These are phyloP conservation scores for Brachionus angularis DNA, from an alignment of 1,140 invertebrate species.

Conservation along the genomic window DNA sequence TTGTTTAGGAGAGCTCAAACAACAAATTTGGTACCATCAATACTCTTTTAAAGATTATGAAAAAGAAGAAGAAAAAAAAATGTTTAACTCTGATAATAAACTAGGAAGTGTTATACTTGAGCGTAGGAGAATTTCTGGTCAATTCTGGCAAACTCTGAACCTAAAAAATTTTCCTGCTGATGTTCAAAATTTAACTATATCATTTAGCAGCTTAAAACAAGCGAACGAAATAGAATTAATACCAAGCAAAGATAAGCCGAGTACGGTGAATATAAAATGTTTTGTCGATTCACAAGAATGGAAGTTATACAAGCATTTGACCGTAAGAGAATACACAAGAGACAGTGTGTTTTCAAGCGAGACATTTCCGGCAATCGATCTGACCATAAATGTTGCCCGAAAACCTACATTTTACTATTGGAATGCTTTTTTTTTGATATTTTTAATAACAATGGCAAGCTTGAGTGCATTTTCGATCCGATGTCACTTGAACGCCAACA, in stretches of 20 bases:
- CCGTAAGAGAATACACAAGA: neutral
- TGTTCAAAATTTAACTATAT: constrained; percentile 34
- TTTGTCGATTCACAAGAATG: constrained; percentile 40
- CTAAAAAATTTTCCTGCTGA: constrained; percentile 30
- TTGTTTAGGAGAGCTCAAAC: constrained; percentile 8
- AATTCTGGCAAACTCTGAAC: constrained; percentile 32
- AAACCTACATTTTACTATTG: constrained; percentile 32
- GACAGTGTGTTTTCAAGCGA: constrained; percentile 8
- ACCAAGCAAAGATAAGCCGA: neutral
- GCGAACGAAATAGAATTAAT: neutral
- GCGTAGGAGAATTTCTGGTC: constrained; percentile 12
- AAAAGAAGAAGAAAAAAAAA: constrained; percentile 9
- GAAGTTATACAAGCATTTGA: constrained; percentile 31
- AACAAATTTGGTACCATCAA: constrained; percentile 34
- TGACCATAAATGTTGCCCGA: constrained; percentile 7
- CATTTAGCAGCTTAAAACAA: neutral
- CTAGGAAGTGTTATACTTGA: constrained; percentile 7
- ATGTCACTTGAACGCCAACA: constrained; percentile 45
- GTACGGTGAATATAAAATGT: constrained; percentile 6
- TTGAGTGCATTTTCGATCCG: constrained; percentile 41
- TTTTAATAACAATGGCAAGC: constrained; percentile 11
- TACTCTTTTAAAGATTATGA: constrained; percentile 12
- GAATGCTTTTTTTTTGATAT: constrained; percentile 32
- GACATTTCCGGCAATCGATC: neutral
- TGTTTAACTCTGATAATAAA: too few relatives aligned